Conservation (phyloP, 2,888 invertebrate species). For the Leptinotarsa rubiginosa region DNA sequence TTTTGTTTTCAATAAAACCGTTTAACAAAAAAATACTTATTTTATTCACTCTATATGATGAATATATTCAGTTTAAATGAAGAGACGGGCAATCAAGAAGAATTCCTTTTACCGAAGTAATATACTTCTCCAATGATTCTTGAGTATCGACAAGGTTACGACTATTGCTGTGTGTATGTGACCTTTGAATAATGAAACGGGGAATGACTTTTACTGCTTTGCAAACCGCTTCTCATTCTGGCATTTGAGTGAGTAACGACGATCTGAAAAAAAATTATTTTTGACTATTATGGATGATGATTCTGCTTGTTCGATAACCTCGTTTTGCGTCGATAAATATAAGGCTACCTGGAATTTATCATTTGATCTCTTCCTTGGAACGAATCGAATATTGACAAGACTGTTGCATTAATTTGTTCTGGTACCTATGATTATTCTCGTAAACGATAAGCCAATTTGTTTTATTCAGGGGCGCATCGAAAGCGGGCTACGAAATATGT, state of each 20-base stretch:
- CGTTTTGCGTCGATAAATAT: background rate
- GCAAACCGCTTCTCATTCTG: background rate
- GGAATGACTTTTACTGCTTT: conserved; percentile 4
- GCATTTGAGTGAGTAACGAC: background rate
- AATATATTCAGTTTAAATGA: background rate
- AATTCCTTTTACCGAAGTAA: background rate
- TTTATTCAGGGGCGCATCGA: too few species aligned
- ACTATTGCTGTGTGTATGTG: background rate
- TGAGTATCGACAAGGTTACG: background rate
- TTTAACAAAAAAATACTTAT: too few species aligned
- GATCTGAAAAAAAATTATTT: conserved; percentile 2
- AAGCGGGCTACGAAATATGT: too few species aligned
- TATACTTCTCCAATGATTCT: background rate
- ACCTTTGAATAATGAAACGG: background rate
- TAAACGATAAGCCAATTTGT: too few species aligned
- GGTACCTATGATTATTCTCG: too few species aligned
- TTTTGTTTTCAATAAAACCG: background rate
- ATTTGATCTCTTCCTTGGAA: too few species aligned
- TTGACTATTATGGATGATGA: conserved; percentile 1
- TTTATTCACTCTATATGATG: background rate
- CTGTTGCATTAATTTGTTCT: too few species aligned
- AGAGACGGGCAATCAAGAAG: background rate
- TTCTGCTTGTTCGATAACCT: conserved; percentile 3
- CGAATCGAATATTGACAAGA: too few species aligned
- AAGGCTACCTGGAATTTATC: too few species aligned